A percentile compares a stretch with the other conserved stretches of the same genome.
phyloP scores from a whole-genome alignment of 2,797 vertebrate genomes.

The Muscicapa comitata region DNA sequence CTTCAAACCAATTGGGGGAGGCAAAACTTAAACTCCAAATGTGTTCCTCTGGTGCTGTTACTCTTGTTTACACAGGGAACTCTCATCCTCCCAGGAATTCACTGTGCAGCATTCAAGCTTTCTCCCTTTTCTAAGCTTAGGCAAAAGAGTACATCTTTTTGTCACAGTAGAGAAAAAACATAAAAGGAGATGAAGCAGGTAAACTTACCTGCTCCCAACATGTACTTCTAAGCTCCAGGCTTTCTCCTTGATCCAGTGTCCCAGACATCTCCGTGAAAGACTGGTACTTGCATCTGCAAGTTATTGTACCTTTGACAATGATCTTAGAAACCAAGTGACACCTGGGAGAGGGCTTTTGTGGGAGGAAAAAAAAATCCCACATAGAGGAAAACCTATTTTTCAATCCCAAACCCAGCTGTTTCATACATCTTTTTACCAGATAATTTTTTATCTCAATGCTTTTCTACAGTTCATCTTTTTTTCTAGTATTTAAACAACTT shows the following conservation, averaged over 20 bases:
- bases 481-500: neutral
- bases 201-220: neutral
- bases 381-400: neutral
- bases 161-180: neutral
- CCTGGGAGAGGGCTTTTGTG: neutral
- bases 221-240: neutral
- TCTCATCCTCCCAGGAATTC: neutral
- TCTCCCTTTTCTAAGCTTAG: neutral
- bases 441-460: neutral
- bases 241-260: neutral
- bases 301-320: neutral
- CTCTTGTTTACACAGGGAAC: neutral
- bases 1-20: neutral
- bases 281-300: neutral
- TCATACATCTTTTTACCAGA: neutral
- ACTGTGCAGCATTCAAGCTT: rapidly evolving
- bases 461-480: neutral
- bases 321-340: neutral
- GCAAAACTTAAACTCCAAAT: neutral
- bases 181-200: neutral
- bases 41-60: neutral
- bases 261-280: neutral
- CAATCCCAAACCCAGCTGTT: neutral
- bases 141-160: neutral
- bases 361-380: neutral